Conservation (phyloP, 2,113 vertebrate species). For the Zosterops hypoxanthus region DNA sequence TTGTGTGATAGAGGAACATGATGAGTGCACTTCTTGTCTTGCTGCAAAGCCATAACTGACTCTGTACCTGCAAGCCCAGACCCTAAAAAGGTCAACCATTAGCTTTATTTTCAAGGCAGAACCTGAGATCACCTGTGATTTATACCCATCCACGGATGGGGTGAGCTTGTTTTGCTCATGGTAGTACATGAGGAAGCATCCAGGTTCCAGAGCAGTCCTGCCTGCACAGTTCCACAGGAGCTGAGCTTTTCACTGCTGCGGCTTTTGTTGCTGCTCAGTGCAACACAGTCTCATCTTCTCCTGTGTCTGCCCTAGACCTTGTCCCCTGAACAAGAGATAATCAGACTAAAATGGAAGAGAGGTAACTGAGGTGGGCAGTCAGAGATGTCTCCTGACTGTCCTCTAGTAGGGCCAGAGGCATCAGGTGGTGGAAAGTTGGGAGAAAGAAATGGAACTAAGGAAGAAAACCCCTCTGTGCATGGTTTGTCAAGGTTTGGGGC, state of each 20-base stretch:
- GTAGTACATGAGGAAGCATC: not conserved
- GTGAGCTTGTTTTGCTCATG: not conserved
- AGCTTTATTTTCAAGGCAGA: not conserved
- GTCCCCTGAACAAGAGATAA: not conserved
- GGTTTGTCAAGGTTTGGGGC: not conserved
- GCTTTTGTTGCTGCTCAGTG: not conserved
- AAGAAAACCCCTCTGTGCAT: not conserved
- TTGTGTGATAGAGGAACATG: not conserved
- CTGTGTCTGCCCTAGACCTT: not conserved
- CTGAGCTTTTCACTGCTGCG: not conserved
- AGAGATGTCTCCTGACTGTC: not conserved
- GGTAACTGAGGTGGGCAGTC: not conserved
- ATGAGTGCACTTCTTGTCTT: not conserved
- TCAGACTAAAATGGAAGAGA: not conserved
- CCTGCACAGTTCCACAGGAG: not conserved
- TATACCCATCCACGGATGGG: not conserved
- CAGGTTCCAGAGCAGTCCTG: not conserved
- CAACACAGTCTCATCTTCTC: not conserved
- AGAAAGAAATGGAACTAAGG: not conserved
- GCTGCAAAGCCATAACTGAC: not conserved
- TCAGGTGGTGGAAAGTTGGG: not conserved
- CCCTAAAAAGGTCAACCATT: rapidly evolving
- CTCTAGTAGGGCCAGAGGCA: not conserved
- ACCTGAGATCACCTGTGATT: not conserved
- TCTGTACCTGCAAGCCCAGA: not conserved